phyloP scores from a whole-genome alignment of 2,888 invertebrate genomes.

The Melinopterus prodromus region DNA sequence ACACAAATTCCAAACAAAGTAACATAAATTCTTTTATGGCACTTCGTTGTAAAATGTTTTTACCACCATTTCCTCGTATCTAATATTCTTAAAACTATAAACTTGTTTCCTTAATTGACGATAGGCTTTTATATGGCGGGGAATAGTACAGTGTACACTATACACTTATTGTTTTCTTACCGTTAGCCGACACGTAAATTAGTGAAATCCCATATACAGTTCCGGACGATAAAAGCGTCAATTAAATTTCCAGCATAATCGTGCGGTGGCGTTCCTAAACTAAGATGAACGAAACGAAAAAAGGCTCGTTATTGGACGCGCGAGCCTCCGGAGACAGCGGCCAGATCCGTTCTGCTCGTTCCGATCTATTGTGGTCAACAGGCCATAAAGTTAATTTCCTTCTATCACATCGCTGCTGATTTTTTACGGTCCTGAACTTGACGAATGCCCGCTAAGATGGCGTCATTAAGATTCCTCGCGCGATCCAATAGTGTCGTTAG shows the following conservation, averaged over 20 bases:
- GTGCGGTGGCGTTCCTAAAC: not conserved
- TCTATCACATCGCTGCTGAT: not conserved
- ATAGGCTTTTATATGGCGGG: not conserved
- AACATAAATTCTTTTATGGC: not conserved
- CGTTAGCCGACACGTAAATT: not conserved
- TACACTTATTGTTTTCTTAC: not conserved
- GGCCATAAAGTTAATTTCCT: not conserved
- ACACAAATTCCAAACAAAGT: not conserved
- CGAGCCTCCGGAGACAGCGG: not conserved
- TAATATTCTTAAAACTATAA: not conserved
- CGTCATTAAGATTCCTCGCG: not conserved
- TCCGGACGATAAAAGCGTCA: not conserved
- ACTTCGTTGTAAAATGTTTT: not conserved
- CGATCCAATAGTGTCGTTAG: not conserved
- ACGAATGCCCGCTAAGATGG: too few species aligned
- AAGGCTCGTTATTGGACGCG: too few species aligned
- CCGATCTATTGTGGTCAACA: not conserved
- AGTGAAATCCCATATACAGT: not conserved
- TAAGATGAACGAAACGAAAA: too few species aligned
- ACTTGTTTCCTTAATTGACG: not conserved
- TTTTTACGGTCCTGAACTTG: not conserved
- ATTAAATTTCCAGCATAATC: not conserved
- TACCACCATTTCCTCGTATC: not conserved
- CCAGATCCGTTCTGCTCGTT: not conserved
- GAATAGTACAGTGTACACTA: not conserved